These are phyloP conservation scores for Aphrophora alni DNA, from an alignment of 2,888 invertebrate species.

Conservation along the genomic window DNA sequence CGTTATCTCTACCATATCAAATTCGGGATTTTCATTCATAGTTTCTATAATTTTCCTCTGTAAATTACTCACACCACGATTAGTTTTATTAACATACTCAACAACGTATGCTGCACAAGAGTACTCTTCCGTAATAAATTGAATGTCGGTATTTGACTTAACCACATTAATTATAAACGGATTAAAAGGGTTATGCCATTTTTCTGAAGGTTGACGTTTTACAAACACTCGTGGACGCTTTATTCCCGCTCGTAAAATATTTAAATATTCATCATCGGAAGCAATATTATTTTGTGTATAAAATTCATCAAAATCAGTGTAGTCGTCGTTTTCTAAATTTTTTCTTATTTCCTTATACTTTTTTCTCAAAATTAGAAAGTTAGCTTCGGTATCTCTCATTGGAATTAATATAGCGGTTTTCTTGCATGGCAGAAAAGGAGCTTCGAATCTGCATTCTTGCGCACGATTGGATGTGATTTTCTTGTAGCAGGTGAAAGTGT, in stretches of 20 bases:
- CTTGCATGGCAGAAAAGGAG: conserved; percentile 54
- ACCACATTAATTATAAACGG: conserved; percentile 40
- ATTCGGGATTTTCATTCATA: conserved; percentile 54
- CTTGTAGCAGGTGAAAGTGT: conserved; percentile 53
- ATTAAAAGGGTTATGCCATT: conserved; percentile 20
- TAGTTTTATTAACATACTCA: conserved; percentile 52
- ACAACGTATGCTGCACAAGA: conserved; percentile 57
- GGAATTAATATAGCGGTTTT: conserved; percentile 53
- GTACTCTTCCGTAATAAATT: conserved; percentile 54
- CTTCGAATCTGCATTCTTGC: conserved; percentile 53
- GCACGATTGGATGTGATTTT: conserved; percentile 51
- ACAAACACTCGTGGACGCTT: too few species aligned
- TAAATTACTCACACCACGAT: conserved; percentile 32
- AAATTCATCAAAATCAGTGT: not conserved
- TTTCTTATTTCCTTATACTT: not conserved
- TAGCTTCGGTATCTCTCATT: conserved; percentile 48
- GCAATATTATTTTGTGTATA: conserved; percentile 11
- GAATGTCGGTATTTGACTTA: conserved; percentile 50
- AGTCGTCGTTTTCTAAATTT: not conserved
- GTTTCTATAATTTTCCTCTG: conserved; percentile 39
- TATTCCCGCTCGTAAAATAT: conserved; percentile 33
- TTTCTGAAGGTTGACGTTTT: not conserved
- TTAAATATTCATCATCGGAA: conserved; percentile 20
- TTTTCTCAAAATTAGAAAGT: not conserved
- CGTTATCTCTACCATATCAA: conserved; percentile 52